Evolutionary conservation across 2,113 vertebrate genomes (phyloP), one percentile per base, ranked within the genome.

Genomic region (Limanda limanda): DNA sequence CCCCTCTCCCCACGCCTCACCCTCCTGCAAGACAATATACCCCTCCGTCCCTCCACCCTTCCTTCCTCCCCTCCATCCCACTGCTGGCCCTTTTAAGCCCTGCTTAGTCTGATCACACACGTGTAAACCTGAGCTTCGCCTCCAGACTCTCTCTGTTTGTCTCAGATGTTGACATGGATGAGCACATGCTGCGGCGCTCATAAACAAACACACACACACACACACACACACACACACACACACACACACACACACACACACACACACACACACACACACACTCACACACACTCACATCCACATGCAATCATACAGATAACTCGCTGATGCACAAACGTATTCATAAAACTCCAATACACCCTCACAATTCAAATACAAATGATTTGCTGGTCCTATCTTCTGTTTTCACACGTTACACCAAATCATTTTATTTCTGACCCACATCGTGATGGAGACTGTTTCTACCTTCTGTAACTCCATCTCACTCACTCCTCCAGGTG

Each of bases 21-120:
- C 62, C 68, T 74, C 71, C 80, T 80, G 64, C 83, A 81, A 86
- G 84, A 88, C 81, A 87, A 90, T 83, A 76, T 71, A 77, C 52
- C 76, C 65, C 37, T 67, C 60, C 74, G 25, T 60, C 61, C 74
- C 60, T 70, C 59, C 60, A 10, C 59, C 64, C 72, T 45, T 18
- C 14, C 35, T 37, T 37, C 59, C 59, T 80, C 59, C 20, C 35
- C 76, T 65, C 77, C 56, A 57, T 68, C 70, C 71, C 48, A 74
- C 89, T 88, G 83, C 81, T 81, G 71, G 73, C 72, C 79, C 51
- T 83, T 86, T 75, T 78, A 85, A 89, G 84, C 78, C 84, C 78
- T 78, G 74, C 75, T 89, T 89, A 86, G 84, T 78, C 82, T 83
- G 89, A 90, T 92, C 84, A 79, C 81, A 88, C 89, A 87, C 83